Base-by-base conservation (phyloP, 1,140 invertebrate genomes). In the Tribolium castaneum region DNA sequence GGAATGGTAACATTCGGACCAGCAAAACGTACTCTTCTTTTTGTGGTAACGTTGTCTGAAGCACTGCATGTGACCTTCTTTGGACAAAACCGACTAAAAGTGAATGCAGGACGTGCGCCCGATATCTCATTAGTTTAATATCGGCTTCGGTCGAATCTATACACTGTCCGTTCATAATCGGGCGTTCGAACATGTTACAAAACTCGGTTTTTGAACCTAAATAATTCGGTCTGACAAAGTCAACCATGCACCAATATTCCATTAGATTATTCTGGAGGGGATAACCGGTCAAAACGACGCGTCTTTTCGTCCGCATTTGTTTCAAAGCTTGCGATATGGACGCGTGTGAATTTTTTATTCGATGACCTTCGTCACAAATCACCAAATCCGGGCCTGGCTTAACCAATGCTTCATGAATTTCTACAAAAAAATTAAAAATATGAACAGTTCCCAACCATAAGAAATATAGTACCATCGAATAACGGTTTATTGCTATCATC, bases 231-330 rank as follows among this genome's bases (percentile, higher is more conserved):
- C 97, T 90, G 0, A 98, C 97, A 85, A 98, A 99, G 82, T 98
- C 96, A 2, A 98, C 96, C 96, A 98, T 98, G 84, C 96, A 97
- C 96, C 96, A 98, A 85, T 99, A 99, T 87, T 99, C 97, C 19
- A 97, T 87, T 1, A 99, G 87, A 88, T 98, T 98, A 86, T 99
- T 99, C 87, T 99, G 97, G n/a, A 99, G 86, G 0, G 97, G 97
- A 90, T 98, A 98, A 12, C 97, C 97, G 6, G 97, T 99, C 3
- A 99, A 88, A 1, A 98, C 96, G 14, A 99, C 92, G 70, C 97
- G 89, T 19, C 97, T 90, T 84, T 95, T 96, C 1, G 97, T 98
- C 76, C 93, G 88, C 88, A 99, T 97, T 82, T 96, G 94, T 86
- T 98, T 98, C 10, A 99, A 88, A 1, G 97, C 96, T 84, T 95